Percentiles rank a stretch among this genome's conserved stretches.
These are phyloP conservation scores for Corydoras sp. DNA, from an alignment of 2,113 vertebrate genomes.

Conservation along the genomic window DNA sequence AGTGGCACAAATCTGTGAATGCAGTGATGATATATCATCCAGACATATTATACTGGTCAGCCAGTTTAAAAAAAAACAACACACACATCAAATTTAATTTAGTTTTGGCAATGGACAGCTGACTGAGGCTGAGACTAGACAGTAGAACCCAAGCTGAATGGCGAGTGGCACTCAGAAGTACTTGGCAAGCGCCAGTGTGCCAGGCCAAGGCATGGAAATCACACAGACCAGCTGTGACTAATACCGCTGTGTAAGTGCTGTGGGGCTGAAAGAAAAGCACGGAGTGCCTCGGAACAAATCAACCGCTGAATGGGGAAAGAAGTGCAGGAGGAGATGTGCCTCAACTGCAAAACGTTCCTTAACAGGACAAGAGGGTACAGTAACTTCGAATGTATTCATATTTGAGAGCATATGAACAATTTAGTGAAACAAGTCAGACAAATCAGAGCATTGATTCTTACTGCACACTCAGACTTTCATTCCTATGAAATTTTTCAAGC, in stretches of 20 bases:
- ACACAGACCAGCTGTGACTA: constrained; percentile 55
- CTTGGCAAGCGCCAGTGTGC: constrained; percentile 46
- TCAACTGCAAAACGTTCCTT: constrained; percentile 60
- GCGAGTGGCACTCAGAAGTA: constrained; percentile 47
- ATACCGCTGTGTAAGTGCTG: constrained; percentile 53
- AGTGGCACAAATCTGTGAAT: constrained; percentile 14
- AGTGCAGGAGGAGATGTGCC: constrained; percentile 39
- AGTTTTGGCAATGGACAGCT: constrained; percentile 48
- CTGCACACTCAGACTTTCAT: no score
- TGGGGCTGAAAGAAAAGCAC: constrained; percentile 45
- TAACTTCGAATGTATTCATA: no score
- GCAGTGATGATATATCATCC: constrained; percentile 41
- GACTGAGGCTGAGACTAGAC: constrained; percentile 46
- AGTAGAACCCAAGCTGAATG: constrained; percentile 43
- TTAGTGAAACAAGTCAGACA: no score
- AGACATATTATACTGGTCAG: constrained; percentile 40
- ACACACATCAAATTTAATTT: constrained; percentile 48
- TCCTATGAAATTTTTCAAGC: no score
- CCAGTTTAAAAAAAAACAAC: constrained; percentile 29
- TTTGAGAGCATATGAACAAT: constrained; percentile 44
- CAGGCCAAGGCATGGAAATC: constrained; percentile 48
- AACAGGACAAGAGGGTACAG: constrained; percentile 43
- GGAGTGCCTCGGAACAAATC: constrained; percentile 49
- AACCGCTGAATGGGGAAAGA: constrained; percentile 7
- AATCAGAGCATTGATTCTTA: no score